Evolutionary conservation across 2,113 vertebrate species (phyloP).

Genomic region (Thryonomys swinderianus): DNA sequence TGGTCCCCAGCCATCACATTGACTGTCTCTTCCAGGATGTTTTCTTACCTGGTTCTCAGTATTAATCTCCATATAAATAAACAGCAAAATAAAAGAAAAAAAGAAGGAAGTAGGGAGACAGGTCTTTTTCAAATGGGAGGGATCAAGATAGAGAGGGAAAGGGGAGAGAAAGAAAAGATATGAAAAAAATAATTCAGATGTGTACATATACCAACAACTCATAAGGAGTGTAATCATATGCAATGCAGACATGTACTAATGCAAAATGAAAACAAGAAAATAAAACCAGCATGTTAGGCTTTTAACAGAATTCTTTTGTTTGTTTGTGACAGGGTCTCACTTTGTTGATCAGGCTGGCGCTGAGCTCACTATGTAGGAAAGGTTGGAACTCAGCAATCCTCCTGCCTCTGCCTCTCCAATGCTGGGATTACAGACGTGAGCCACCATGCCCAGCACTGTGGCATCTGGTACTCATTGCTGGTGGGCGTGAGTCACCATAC

Average conservation of each 20-base stretch:
- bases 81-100: not conserved
- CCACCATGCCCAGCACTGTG: too few relatives aligned
- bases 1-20: not conserved
- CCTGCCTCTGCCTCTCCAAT: too few relatives aligned
- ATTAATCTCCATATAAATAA: not conserved
- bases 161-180: not conserved
- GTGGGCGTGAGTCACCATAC: too few relatives aligned
- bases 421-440: too few relatives aligned
- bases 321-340: too few relatives aligned
- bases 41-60: not conserved
- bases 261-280: not conserved
- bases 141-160: not conserved
- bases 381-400: too few relatives aligned
- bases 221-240: not conserved
- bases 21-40: not conserved
- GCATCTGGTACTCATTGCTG: too few relatives aligned
- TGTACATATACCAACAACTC: not conserved
- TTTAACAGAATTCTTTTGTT: not conserved
- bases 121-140: not conserved
- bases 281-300: not conserved
- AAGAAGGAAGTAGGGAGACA: not conserved
- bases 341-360: too few relatives aligned
- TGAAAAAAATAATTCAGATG: not conserved
- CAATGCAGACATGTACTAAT: not conserved
- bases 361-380: too few relatives aligned